These are phyloP conservation scores for Nyctalus aviator DNA, from an alignment of 2,797 vertebrate genomes.

Conservation along the genomic window DNA sequence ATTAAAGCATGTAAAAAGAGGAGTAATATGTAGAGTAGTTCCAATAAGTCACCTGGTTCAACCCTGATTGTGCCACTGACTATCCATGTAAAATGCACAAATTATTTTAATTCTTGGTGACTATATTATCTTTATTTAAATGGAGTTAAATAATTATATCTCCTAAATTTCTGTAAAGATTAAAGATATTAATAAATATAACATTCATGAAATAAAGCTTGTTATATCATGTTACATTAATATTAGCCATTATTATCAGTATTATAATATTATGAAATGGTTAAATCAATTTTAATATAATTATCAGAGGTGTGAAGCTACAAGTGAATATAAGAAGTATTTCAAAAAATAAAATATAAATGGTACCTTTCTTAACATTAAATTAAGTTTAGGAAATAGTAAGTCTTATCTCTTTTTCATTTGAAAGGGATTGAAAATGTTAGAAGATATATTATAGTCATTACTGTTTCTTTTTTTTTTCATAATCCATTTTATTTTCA, in stretches of 20 bases:
- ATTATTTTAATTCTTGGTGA: neutral
- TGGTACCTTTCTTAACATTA: neutral
- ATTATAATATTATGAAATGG: neutral
- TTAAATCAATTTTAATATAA: neutral
- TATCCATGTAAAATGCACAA: neutral
- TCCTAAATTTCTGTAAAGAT: neutral
- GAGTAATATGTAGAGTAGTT: neutral
- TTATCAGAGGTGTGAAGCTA: neutral
- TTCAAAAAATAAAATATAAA: constrained; percentile 1
- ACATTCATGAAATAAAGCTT: neutral
- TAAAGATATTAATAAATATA: neutral
- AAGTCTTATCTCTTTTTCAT: neutral
- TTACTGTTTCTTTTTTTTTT: constrained; percentile 19
- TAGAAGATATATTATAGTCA: neutral
- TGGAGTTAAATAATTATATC: neutral
- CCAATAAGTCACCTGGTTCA: neutral
- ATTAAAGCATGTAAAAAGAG: neutral
- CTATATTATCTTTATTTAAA: neutral
- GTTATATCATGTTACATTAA: neutral
- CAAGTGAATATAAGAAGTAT: neutral
- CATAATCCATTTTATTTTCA: constrained; percentile 8
- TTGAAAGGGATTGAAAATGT: neutral
- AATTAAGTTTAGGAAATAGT: neutral
- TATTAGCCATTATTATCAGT: neutral
- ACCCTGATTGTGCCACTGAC: neutral